These are phyloP conservation scores for Magallana nippona DNA, from an alignment of 2,888 invertebrate species.

Conservation along the genomic window DNA sequence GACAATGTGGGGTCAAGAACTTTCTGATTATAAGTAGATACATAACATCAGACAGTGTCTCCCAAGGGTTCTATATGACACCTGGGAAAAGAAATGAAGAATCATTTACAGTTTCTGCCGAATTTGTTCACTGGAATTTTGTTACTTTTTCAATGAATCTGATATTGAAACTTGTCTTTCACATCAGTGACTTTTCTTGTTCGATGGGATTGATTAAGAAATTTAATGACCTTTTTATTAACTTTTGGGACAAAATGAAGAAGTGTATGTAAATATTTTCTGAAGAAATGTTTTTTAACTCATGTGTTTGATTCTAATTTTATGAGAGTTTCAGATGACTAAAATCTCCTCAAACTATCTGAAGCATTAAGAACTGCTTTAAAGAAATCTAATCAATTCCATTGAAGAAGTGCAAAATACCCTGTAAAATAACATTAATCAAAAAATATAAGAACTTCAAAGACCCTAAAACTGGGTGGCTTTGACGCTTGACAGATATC, in stretches of 20 bases:
- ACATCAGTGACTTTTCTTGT: constrained; percentile 36
- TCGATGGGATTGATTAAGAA: constrained; percentile 27
- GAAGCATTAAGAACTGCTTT: constrained; percentile 35
- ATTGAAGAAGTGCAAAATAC: constrained; percentile 34
- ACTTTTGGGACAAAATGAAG: constrained; percentile 37
- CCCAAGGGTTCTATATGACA: neutral
- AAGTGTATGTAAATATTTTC: constrained; percentile 32
- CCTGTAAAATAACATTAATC: constrained; percentile 32
- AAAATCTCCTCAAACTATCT: constrained; percentile 32
- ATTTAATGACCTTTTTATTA: constrained; percentile 44
- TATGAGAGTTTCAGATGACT: constrained; percentile 34
- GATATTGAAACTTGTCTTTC: constrained; percentile 27
- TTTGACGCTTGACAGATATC: constrained; percentile 40
- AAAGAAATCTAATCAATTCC: constrained; percentile 34
- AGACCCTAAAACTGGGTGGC: constrained; percentile 36
- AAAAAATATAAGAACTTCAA: constrained; percentile 35
- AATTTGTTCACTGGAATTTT: constrained; percentile 44
- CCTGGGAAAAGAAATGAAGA: neutral
- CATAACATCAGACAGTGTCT: neutral
- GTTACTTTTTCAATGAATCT: constrained; percentile 38
- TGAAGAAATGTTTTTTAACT: constrained; percentile 3
- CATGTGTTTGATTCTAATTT: constrained; percentile 33
- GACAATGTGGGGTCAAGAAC: neutral
- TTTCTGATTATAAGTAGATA: neutral
- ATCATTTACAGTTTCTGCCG: constrained; percentile 33